Conservation (phyloP, 2,888 invertebrate species). For the Acanthosepion pharaonis region DNA sequence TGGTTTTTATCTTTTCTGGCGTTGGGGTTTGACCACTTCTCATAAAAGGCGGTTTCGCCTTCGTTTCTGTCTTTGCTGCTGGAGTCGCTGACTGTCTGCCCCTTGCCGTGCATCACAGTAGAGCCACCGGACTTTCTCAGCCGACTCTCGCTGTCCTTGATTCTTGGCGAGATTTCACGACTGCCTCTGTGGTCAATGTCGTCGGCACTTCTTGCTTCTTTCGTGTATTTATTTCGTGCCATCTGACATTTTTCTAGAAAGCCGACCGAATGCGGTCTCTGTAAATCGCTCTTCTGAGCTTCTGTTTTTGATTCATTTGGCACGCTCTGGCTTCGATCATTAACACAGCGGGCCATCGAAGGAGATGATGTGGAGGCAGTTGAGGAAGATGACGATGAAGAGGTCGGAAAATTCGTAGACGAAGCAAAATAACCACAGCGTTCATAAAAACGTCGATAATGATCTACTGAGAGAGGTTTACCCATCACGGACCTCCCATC, state of each 20-base stretch:
- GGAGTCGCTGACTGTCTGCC: not conserved
- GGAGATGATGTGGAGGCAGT: not conserved
- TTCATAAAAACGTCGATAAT: not conserved
- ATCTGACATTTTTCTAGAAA: not conserved
- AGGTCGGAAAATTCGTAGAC: not conserved
- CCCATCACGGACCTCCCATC: not conserved
- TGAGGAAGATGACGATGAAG: not conserved
- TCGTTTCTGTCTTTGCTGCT: not conserved
- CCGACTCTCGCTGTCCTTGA: not conserved
- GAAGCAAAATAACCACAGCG: not conserved
- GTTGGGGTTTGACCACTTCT: not conserved
- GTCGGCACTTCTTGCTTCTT: not conserved
- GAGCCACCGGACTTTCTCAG: not conserved
- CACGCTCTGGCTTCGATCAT: conserved; percentile 37
- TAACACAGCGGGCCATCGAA: not conserved
- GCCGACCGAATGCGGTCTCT: conserved; percentile 35
- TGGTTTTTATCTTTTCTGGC: not conserved
- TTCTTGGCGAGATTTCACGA: not conserved
- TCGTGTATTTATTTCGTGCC: not conserved
- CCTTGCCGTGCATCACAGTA: not conserved
- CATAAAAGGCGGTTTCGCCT: not conserved
- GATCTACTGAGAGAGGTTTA: not conserved
- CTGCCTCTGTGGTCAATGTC: not conserved
- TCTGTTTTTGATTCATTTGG: conserved; percentile 4
- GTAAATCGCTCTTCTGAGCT: not conserved